Conservation (phyloP, 1,140 invertebrate species). For the Ceratina australensis region DNA sequence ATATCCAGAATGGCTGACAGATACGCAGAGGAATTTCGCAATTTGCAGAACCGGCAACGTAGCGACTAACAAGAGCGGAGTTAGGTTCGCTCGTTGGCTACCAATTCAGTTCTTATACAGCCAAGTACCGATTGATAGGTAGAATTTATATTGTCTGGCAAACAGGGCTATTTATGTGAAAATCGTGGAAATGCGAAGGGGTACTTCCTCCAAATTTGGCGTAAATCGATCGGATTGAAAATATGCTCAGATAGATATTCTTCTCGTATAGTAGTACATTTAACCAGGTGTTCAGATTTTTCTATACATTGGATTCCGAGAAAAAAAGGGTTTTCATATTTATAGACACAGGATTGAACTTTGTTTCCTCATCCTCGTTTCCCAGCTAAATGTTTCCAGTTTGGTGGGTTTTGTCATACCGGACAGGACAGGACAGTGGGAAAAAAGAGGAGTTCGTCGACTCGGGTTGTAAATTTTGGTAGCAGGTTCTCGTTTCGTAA, state of each 20-base stretch:
- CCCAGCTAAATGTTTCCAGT: background rate
- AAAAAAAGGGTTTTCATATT: no score
- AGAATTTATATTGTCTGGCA: constrained; percentile 34
- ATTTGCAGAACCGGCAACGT: constrained; percentile 60
- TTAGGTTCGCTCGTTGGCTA: constrained; percentile 51
- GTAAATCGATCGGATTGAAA: background rate
- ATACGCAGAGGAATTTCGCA: constrained; percentile 63
- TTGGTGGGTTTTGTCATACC: background rate
- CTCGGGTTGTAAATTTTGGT: constrained; percentile 52
- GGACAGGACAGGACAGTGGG: background rate
- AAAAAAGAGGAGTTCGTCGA: constrained; percentile 47
- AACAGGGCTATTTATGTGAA: background rate
- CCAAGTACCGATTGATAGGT: constrained; percentile 37
- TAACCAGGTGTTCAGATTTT: no score
- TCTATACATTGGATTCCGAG: no score
- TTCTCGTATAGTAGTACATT: no score
- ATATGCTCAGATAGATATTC: no score
- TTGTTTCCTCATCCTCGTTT: background rate
- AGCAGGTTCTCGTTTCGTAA: constrained; percentile 59
- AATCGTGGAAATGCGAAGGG: no score
- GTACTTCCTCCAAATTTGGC: background rate
- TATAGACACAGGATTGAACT: background rate
- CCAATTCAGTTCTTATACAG: constrained; percentile 49
- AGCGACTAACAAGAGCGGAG: constrained; percentile 61
- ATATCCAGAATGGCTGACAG: constrained; percentile 52